These are phyloP conservation scores for Eurois occulta DNA, from an alignment of 2,888 invertebrate species.

Conservation along the genomic window DNA sequence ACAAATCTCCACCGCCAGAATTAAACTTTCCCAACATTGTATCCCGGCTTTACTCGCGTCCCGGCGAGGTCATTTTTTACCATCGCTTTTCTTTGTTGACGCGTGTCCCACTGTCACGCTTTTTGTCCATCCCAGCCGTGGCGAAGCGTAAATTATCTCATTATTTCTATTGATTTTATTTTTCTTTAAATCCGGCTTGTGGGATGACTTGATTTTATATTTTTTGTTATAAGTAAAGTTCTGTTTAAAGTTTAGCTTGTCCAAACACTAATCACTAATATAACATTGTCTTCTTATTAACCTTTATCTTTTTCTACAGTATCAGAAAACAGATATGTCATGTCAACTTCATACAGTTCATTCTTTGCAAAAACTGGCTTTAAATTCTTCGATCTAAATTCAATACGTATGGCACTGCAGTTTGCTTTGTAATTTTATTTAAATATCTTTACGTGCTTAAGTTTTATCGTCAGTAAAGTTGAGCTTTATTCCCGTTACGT, in stretches of 20 bases:
- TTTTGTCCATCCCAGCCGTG: conserved; percentile 79
- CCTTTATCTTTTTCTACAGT: neutral
- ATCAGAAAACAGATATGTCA: neutral
- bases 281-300: neutral
- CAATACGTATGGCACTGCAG: conserved; percentile 24
- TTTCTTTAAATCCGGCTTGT: conserved; percentile 68
- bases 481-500: conserved; percentile 71
- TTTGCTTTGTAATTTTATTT: conserved; percentile 52
- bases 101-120: conserved; percentile 83
- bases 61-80: conserved; percentile 60
- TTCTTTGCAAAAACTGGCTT: conserved; percentile 22
- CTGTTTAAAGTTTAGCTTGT: conserved; percentile 15
- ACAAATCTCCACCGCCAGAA: neutral
- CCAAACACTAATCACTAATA: conserved; percentile 11
- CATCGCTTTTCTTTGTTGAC: conserved; percentile 78
- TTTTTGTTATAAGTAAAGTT: conserved; percentile 51
- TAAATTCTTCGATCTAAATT: conserved; percentile 33
- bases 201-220: conserved; percentile 55
- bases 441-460: conserved; percentile 44
- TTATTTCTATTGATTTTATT: conserved; percentile 80
- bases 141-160: conserved; percentile 83
- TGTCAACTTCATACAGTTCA: neutral
- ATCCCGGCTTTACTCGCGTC: conserved; percentile 48
- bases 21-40: conserved; percentile 57
- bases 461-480: conserved; percentile 39